Percentiles rank a stretch among this genome's conserved stretches.
phyloP scores from a whole-genome alignment of 2,888 invertebrate species.

The Amphipoea lucens region DNA sequence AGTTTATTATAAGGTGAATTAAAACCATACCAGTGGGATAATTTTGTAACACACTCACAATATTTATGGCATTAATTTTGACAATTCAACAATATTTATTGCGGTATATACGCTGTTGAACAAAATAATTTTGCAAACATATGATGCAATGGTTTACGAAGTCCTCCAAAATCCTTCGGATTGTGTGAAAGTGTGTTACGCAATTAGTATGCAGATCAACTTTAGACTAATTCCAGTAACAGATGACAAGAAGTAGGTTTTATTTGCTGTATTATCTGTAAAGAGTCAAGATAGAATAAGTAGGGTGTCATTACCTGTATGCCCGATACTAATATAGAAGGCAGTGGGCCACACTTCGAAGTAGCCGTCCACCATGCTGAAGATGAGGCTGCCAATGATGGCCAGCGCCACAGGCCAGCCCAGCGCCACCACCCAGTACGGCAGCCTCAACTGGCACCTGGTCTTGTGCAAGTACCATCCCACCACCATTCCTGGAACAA shows the following conservation, averaged over 20 bases:
- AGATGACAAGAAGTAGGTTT: no score
- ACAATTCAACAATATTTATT: not conserved
- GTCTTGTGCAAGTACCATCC: constrained; percentile 93
- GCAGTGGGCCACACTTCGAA: constrained; percentile 92
- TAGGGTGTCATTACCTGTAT: constrained; percentile 87
- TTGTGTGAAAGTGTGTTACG: not conserved
- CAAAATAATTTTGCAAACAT: not conserved
- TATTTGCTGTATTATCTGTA: not conserved
- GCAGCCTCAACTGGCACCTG: constrained; percentile 91
- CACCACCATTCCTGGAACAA: constrained; percentile 91
- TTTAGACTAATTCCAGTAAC: not conserved
- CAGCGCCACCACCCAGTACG: constrained; percentile 88
- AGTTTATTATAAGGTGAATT: not conserved
- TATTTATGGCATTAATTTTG: not conserved
- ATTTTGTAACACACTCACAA: not conserved
- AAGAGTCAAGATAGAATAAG: not conserved
- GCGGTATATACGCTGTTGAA: not conserved
- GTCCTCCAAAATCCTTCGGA: not conserved
- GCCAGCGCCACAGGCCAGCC: constrained; percentile 91
- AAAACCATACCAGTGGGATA: not conserved
- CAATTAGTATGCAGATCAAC: not conserved
- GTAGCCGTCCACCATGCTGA: constrained; percentile 92
- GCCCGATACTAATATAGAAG: constrained; percentile 94
- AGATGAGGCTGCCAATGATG: constrained; percentile 92
- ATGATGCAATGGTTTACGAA: not conserved